Conservation (phyloP, 2,888 invertebrate species). For the Plebejus anna region DNA sequence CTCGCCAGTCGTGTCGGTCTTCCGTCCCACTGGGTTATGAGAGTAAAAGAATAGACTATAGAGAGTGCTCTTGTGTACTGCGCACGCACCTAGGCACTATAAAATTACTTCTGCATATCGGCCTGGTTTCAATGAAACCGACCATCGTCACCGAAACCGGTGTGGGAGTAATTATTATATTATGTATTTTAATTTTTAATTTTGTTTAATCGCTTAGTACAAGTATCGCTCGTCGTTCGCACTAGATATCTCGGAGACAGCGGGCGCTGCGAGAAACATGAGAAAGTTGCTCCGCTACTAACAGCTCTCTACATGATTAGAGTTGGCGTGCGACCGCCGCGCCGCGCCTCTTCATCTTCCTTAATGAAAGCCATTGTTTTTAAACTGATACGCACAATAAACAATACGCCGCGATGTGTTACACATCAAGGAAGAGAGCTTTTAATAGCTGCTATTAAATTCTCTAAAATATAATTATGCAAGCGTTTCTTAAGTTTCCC, state of each 20-base stretch:
- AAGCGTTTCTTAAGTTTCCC: neutral
- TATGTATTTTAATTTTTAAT: neutral
- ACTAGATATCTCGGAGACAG: constrained; percentile 31
- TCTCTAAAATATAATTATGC: neutral
- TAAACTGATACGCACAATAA: constrained; percentile 19
- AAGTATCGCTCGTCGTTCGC: constrained; percentile 36
- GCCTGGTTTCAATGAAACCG: too few species aligned
- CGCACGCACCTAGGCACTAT: too few species aligned
- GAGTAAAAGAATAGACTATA: too few species aligned
- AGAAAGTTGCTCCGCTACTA: constrained; percentile 65
- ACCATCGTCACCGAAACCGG: too few species aligned
- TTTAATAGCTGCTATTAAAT: neutral
- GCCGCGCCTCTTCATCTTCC: constrained; percentile 43
- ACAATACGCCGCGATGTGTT: neutral
- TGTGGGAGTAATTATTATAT: neutral
- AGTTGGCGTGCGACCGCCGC: constrained; percentile 23
- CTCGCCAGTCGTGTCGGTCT: too few species aligned
- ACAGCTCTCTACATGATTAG: constrained; percentile 62
- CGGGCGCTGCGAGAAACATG: constrained; percentile 59
- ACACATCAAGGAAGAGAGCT: neutral
- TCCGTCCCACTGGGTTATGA: too few species aligned
- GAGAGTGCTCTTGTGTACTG: too few species aligned
- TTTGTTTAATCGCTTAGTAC: neutral
- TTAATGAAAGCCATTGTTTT: constrained; percentile 20
- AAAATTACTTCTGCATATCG: too few species aligned